Base-by-base conservation (phyloP, 1,140 invertebrate genomes). In the Venturia canescens region DNA sequence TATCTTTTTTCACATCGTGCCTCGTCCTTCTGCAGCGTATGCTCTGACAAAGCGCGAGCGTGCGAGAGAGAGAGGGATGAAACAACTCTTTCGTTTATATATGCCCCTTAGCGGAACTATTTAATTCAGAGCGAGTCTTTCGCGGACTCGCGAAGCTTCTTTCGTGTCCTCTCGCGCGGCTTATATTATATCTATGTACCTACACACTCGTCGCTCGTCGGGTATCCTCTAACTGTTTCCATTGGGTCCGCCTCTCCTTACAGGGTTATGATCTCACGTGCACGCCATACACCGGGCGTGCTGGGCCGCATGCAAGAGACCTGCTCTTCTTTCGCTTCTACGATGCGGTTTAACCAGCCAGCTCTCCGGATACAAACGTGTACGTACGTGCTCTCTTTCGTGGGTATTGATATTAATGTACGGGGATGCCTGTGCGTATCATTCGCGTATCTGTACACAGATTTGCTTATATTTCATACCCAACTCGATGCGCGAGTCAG, bases 181-280 rank as follows among this genome's bases (percentile, higher is more conserved):
- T 15, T 74, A 71, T 60, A 60, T 60, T 71, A 79, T 38, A 50
- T 53, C 66, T 67, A 16, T 69, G 31, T n/a, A 23, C 31, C 26
- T 50, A 11, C 13, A 44, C 7, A 44, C 29, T 60, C 66, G 29
- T 78, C 38, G 57, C 11, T 69, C 26, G 21, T 29, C 38, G n/a
- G n/a, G n/a, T 78, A 57, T 78, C 76, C 26, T 53, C 70, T 31
- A 48, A 31, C 50, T 50, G 57, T 75, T 80, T 31, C 71, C 71
- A 80, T 80, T 76, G 79, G 72, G 79, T 26, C 60, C 60, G 71
- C 71, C 34, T 81, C 76, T 81, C 67, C 80, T 77, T 81, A 81
- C 80, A 81, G 80, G 80, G 80, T 81, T 81, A 81, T 81, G 80
- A 81, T 76, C 80, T 77, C 74, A 77, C 80, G 80, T 81, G 80